Percentiles rank a stretch among this genome's conserved stretches.
These are phyloP conservation scores for Acrobeloides nanus DNA, from an alignment of 2,888 invertebrate species.

Conservation along the genomic window DNA sequence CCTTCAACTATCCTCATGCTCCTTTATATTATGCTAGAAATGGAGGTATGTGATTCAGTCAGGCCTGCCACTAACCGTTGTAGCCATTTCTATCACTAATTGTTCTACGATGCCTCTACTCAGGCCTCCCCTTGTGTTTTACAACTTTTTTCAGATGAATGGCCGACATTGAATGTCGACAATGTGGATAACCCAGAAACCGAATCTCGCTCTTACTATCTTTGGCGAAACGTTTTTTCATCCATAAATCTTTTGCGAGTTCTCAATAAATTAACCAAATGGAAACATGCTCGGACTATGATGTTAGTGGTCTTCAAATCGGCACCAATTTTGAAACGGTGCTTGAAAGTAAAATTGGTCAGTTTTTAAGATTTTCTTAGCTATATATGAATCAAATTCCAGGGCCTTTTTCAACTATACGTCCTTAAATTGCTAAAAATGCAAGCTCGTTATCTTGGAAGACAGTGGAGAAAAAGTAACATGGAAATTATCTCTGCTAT, in stretches of 20 bases:
- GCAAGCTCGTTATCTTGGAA: slow-evolving; percentile 96
- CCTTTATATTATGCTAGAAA: slow-evolving; percentile 45
- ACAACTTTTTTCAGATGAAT: slow-evolving; percentile 37
- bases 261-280: slow-evolving; percentile 94
- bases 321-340: slow-evolving; percentile 90
- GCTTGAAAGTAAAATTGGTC: slow-evolving; percentile 68
- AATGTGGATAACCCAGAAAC: slow-evolving; percentile 36
- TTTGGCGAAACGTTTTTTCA: slow-evolving; percentile 96
- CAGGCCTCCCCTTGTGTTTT: neutral
- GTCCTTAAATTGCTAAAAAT: slow-evolving; percentile 93
- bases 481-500: slow-evolving; percentile 99
- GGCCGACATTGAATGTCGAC: slow-evolving; percentile 45
- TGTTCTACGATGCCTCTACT: neutral
- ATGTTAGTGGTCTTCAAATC: slow-evolving; percentile 99
- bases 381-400: slow-evolving; percentile 9
- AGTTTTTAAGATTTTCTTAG: neutral
- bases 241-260: slow-evolving; percentile 92
- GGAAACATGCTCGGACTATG: slow-evolving; percentile 85
- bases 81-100: neutral
- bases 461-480: slow-evolving; percentile 97
- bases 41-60: slow-evolving; percentile 20
- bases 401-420: slow-evolving; percentile 81
- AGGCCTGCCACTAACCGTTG: neutral
- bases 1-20: slow-evolving; percentile 47
- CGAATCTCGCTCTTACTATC: slow-evolving; percentile 61